Evolutionary conservation across 2,888 invertebrate genomes (phyloP), one percentile per base, ranked within the genome.

Genomic region (Elmis aenea): DNA sequence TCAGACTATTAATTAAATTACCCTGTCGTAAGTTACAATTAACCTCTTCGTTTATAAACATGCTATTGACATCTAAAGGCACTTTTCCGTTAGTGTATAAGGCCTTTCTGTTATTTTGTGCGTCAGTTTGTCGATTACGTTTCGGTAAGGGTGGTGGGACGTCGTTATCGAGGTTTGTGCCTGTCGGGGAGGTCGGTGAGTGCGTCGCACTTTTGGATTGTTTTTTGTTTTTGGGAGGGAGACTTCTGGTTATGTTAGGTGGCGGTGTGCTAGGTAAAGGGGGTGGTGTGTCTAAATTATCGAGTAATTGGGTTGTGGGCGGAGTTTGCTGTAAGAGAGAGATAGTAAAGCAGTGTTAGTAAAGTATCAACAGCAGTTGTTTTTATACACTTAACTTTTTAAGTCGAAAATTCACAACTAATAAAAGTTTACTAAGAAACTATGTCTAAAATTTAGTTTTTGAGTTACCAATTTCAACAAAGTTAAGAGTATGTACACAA

Each of bases 111-210:
- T 49, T 44, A 33, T 50, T 43, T 36, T 45, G 42, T 27, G 40
- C 40, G 38, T 50, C 47, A 12, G 37, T 23, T 41, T 36, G 43
- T 36, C 52, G 70, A 58, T 74, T 74, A 39, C 75, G 64, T 58
- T 74, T 74, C 20, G 75, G 75, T 43, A 75, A 57, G 16, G 75
- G 75, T 13, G 75, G 75, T 41, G 75, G 75, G 37, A 55, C 54
- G 25, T 59, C 63, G 18, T 55, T 49, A 40, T 59, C 45, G 56
- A 39, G 56, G 24, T 28, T 20, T n/a, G 6, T 21, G 20, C 36
- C 33, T 31, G 18, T 30, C 21, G 39, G 22, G 30, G 40, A 30
- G 16, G 26, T 30, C 20, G 34, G 32, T 31, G 36, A 23, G 21
- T 28, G 30, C 21, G 30, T 28, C n/a, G n/a, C n/a, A n/a, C n/a